A percentile compares a stretch with the other conserved stretches of the same genome.
phyloP scores from a whole-genome alignment of 2,888 invertebrate species.

The Baccha elongata region DNA sequence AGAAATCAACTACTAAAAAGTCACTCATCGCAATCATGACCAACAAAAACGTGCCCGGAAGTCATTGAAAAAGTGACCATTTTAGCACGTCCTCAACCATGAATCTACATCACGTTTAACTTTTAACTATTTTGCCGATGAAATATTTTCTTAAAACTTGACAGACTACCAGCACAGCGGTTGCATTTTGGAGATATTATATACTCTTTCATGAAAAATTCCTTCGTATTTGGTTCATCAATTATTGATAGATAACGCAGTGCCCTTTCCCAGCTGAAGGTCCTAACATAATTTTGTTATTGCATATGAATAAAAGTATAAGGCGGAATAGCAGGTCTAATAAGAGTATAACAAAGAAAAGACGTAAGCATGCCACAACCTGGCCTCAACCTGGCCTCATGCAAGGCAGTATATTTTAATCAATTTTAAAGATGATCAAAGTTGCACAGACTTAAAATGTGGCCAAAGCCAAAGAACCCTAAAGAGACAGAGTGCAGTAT shows the following conservation, averaged over 20 bases:
- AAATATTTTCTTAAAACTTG: not conserved
- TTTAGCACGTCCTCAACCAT: conserved; percentile 1
- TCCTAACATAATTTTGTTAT: conserved; percentile 35
- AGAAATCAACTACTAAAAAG: too few relatives aligned
- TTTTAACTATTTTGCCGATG: conserved; percentile 20
- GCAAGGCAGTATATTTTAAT: conserved; percentile 52
- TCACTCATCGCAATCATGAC: too few relatives aligned
- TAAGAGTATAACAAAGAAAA: conserved; percentile 12
- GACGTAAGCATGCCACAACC: conserved; percentile 14
- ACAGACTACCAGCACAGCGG: not conserved
- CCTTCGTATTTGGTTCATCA: conserved; percentile 27
- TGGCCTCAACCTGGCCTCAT: too few relatives aligned
- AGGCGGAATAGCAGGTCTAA: not conserved
- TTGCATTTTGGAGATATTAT: conserved; percentile 6
- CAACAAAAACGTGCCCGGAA: conserved; percentile 19
- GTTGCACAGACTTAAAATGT: conserved; percentile 10
- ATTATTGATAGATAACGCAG: conserved; percentile 46
- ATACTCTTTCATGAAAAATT: not conserved
- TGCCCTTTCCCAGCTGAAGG: conserved; percentile 31
- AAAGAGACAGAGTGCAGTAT: not conserved
- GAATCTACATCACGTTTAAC: conserved; percentile 15
- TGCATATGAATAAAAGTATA: conserved; percentile 4
- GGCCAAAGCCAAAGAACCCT: not conserved
- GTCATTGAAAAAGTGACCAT: conserved; percentile 21
- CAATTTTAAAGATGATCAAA: conserved; percentile 52